Conservation (phyloP, 2,113 vertebrate species). For the Romanogobio albipinnatus region DNA sequence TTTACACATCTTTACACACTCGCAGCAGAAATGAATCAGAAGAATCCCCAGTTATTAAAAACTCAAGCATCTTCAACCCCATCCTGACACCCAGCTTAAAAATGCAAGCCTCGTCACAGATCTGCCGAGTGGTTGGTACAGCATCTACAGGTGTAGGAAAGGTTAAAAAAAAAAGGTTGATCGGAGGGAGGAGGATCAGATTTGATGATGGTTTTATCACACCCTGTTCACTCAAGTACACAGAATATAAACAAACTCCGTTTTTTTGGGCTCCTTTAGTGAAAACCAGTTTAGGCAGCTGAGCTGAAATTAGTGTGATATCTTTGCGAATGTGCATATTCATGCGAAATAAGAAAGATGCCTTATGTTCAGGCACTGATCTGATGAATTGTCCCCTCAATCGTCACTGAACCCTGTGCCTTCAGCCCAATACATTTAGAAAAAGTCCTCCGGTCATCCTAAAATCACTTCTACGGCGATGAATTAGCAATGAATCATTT, state of each 20-base stretch:
- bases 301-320: constrained; percentile 16
- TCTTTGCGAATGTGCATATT: background rate
- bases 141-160: constrained; percentile 60
- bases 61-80: constrained; percentile 68
- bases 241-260: background rate
- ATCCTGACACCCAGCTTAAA: constrained; percentile 55
- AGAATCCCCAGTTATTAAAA: constrained; percentile 67
- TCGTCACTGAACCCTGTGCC: background rate
- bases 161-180: constrained; percentile 26
- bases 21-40: constrained; percentile 68
- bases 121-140: constrained; percentile 37
- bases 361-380: constrained; percentile 49
- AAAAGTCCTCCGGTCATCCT: background rate
- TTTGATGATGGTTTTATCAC: background rate
- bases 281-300: background rate
- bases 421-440: background rate
- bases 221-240: background rate
- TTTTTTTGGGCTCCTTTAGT: background rate
- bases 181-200: constrained; percentile 6
- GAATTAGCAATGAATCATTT: background rate
- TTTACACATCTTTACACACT: constrained; percentile 56
- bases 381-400: constrained; percentile 25
- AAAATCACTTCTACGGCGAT: background rate
- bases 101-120: constrained; percentile 39
- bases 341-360: background rate